These are phyloP conservation scores for Lanistes nyassanus DNA, from an alignment of 1,140 invertebrate species.

Conservation along the genomic window DNA sequence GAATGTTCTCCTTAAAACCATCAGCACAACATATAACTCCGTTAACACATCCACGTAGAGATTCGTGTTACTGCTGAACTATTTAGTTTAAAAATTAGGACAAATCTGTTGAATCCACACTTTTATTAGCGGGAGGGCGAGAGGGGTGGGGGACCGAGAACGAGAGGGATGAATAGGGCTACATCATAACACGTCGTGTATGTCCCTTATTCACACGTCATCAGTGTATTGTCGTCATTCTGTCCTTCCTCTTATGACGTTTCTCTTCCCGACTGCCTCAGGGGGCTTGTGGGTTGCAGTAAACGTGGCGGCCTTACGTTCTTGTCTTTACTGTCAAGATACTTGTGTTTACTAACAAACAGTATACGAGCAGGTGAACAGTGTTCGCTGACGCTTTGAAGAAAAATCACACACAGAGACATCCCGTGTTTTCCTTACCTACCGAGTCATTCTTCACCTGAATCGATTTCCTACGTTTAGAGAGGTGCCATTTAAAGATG, in stretches of 20 bases:
- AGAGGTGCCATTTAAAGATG: background rate
- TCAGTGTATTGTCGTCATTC: background rate
- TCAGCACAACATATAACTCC: background rate
- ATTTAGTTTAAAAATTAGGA: background rate
- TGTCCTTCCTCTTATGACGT: background rate
- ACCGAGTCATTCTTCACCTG: background rate
- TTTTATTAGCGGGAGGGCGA: background rate
- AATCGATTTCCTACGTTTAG: background rate
- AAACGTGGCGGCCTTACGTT: background rate
- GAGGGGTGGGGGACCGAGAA: slow-evolving; percentile 5
- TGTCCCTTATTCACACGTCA: background rate
- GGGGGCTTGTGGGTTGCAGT: no score
- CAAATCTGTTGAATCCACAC: background rate
- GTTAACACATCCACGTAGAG: background rate
- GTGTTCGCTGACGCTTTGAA: no score
- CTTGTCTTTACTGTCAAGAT: background rate
- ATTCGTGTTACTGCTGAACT: background rate
- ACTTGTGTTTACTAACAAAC: background rate
- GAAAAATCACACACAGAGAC: background rate
- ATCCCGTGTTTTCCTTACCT: background rate
- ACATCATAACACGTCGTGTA: background rate
- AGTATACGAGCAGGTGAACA: no score
- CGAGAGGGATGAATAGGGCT: slow-evolving; percentile 1
- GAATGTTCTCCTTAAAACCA: background rate
- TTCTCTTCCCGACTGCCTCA: background rate